Conservation (phyloP, 2,797 vertebrate species). For the Mormyrops boulengeri region DNA sequence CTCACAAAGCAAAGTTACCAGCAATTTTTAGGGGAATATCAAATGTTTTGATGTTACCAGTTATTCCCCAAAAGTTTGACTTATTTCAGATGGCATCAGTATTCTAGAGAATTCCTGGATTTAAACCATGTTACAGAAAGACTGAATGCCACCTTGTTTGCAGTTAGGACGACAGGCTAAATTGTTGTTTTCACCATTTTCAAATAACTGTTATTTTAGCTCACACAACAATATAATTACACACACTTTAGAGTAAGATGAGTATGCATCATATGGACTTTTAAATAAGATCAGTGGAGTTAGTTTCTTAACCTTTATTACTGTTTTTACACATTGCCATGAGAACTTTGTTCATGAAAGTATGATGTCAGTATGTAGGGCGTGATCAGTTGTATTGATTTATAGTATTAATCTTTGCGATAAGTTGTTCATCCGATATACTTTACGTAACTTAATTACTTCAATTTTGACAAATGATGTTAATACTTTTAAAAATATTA, state of each 20-base stretch:
- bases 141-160: not conserved
- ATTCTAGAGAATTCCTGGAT: not conserved
- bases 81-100: not conserved
- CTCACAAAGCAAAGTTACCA: not conserved
- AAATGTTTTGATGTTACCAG: not conserved
- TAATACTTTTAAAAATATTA: not conserved
- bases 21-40: not conserved
- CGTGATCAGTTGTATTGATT: not conserved
- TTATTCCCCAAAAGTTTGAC: not conserved
- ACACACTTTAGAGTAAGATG: not conserved
- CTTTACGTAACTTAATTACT: not conserved
- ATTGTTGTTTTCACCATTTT: not conserved
- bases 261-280: not conserved
- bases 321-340: not conserved
- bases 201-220: not conserved
- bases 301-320: not conserved
- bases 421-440: not conserved
- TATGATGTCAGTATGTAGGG: not conserved
- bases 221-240: not conserved
- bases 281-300: not conserved
- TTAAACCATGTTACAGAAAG: not conserved
- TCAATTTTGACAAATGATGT: not conserved
- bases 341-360: not conserved
- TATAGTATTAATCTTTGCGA: not conserved
- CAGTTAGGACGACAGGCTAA: not conserved